A percentile compares a stretch with the other conserved stretches of the same genome.
phyloP scores from a whole-genome alignment of 1,140 invertebrate genomes.

The Lanistes nyassanus region DNA sequence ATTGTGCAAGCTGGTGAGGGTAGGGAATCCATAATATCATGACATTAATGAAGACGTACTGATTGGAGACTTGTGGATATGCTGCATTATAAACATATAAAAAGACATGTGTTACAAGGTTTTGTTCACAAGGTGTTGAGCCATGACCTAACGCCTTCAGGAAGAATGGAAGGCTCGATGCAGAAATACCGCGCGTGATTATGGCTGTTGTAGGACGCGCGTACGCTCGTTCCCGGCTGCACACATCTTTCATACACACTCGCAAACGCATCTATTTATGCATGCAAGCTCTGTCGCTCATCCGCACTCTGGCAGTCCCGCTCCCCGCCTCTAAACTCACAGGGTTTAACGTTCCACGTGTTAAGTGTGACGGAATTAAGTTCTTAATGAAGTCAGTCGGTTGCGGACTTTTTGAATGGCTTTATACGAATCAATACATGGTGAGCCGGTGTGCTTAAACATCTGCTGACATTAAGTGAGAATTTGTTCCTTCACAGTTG shows the following conservation, averaged over 20 bases:
- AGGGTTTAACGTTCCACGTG: no score
- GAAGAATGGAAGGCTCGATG: background rate
- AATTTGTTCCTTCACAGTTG: no score
- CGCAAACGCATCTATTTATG: background rate
- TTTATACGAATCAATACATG: background rate
- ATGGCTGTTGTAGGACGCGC: background rate
- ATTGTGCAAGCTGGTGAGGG: no score
- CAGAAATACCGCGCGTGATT: background rate
- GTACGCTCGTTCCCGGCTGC: background rate
- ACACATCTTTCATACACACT: background rate
- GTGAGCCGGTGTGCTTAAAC: no score
- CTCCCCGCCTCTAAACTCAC: no score
- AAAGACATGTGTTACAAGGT: background rate
- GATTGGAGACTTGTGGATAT: background rate
- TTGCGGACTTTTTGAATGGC: background rate
- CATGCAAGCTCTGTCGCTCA: no score
- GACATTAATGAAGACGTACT: background rate
- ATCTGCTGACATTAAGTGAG: no score
- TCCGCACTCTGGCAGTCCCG: no score
- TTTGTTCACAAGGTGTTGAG: background rate
- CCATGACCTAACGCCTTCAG: background rate
- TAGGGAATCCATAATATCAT: background rate
- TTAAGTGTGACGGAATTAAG: no score
- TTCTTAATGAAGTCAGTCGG: no score
- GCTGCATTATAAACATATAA: background rate